phyloP scores from a whole-genome alignment of 2,888 invertebrate species.

The Cloeon dipterum region DNA sequence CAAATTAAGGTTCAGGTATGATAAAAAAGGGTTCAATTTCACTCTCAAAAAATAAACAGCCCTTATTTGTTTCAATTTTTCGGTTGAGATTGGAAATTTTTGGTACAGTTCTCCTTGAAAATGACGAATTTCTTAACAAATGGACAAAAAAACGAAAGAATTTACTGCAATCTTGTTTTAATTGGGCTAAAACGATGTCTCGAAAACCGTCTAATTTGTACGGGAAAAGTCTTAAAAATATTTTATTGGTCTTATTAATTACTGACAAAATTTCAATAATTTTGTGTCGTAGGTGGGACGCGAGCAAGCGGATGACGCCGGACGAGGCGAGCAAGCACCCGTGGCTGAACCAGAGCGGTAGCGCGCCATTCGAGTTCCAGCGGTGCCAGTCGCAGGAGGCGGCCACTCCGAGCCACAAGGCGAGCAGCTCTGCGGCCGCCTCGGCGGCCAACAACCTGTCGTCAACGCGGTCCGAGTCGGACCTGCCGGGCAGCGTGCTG shows the following conservation, averaged over 20 bases:
- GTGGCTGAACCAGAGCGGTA: slow-evolving; percentile 31
- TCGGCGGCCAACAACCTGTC: slow-evolving; percentile 8
- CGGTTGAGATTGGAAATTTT: no score
- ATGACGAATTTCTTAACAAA: no score
- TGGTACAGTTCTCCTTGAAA: no score
- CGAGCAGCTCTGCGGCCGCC: slow-evolving; percentile 22
- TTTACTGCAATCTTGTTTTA: no score
- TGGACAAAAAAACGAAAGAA: no score
- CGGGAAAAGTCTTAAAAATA: no score
- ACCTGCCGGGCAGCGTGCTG: slow-evolving; percentile 12
- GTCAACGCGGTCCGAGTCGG: slow-evolving; percentile 9
- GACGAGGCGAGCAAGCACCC: slow-evolving; percentile 78
- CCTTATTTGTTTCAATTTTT: no score
- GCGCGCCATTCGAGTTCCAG: background rate
- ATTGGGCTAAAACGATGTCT: no score
- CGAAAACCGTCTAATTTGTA: no score
- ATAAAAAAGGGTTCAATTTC: no score
- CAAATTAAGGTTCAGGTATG: no score
- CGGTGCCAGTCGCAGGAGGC: slow-evolving; percentile 3
- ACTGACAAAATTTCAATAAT: slow-evolving; percentile 1
- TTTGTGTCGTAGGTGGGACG: slow-evolving; percentile 54
- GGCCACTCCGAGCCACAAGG: slow-evolving; percentile 17
- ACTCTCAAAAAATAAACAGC: no score
- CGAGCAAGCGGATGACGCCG: slow-evolving; percentile 72
- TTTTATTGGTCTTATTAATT: background rate